Evolutionary conservation across 53 echinoderm and acorn worm species (phyloP), one percentile per base, ranked within the genome.

Genomic region (Apostichopus leukothele): DNA sequence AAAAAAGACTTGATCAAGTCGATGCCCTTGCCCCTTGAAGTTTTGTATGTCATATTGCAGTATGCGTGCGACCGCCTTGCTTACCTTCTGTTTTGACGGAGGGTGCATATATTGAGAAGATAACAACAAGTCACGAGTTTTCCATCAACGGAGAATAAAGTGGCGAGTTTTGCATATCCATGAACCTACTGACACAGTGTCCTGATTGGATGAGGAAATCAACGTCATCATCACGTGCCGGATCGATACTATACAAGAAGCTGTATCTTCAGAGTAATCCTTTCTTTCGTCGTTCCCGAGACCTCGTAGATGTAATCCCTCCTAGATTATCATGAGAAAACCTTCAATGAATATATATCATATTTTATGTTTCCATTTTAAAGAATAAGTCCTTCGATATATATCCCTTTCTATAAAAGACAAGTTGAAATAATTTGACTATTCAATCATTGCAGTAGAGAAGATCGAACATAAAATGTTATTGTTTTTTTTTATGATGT

Each of bases 41-140:
- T 81, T 81, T 54, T 81, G 55, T 81, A 81, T 81, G 59, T 81
- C 81, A 81, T 81, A 81, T 59, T 81, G 59, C 81, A 54, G 54
- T 54, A 18, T 79, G 54, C 52, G 52, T 52, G 54, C 12, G 51
- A 25, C 59, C 54, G 55, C 55, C 60, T 54, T 81, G 53, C 71
- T 71, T 71, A 18, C 18, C 71, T 13, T 71, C 71, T 71, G 18
- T 14, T 71, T 71, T 21, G 71, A 71, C 71, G 71, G 71, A 71
- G 71, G 10, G 71, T 13, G 18, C 18, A 18, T 16, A 71, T 71
- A 71, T 71, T 71, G 71, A 19, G 71, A 71, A 71, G 71, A 19
- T 39, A 18, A 19, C 71, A 18, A 16, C 71, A 71, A 18, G 18
- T 71, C 71, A 71, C 18, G 16, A 71, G 71, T 16, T 71, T 39